These are phyloP conservation scores for Noctua pronuba DNA, from an alignment of 2,888 invertebrate genomes.

Conservation along the genomic window DNA sequence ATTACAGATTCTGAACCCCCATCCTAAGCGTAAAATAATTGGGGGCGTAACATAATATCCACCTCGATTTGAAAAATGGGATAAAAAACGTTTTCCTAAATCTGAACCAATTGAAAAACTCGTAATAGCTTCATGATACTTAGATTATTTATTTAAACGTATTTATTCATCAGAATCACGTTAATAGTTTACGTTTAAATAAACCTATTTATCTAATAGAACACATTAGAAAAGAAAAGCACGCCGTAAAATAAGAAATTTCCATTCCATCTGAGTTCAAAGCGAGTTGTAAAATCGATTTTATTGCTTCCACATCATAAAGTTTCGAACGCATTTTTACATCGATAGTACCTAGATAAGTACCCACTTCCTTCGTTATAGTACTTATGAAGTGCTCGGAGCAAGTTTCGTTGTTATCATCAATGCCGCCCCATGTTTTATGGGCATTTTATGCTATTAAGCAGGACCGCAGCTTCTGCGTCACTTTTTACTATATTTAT, in stretches of 20 bases:
- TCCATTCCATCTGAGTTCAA: slow-evolving; percentile 72
- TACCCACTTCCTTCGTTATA: slow-evolving; percentile 54
- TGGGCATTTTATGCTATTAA: slow-evolving; percentile 29
- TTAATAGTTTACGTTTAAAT: slow-evolving; percentile 5
- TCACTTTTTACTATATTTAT: neutral
- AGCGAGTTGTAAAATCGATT: slow-evolving; percentile 76
- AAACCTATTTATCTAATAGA: slow-evolving; percentile 56
- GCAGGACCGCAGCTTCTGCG: slow-evolving; percentile 3
- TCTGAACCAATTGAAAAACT: slow-evolving; percentile 4
- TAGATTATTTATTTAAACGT: neutral
- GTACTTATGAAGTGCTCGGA: slow-evolving; percentile 56
- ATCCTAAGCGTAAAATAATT: slow-evolving; percentile 51
- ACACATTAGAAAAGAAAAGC: slow-evolving; percentile 57
- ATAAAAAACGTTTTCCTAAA: slow-evolving; percentile 3
- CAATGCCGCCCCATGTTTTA: slow-evolving; percentile 43
- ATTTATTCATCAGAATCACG: neutral
- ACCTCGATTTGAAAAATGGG: slow-evolving; percentile 14
- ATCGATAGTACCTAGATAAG: slow-evolving; percentile 61
- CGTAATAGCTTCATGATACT: slow-evolving; percentile 4
- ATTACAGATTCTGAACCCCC: slow-evolving; percentile 40
- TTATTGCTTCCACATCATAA: slow-evolving; percentile 79
- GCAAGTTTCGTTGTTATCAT: slow-evolving; percentile 45
- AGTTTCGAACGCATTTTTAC: slow-evolving; percentile 71
- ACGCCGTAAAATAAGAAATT: slow-evolving; percentile 65
- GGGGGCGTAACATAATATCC: slow-evolving; percentile 26